Conservation (phyloP, 2,113 vertebrate species). For the Atlantisia rogersi region DNA sequence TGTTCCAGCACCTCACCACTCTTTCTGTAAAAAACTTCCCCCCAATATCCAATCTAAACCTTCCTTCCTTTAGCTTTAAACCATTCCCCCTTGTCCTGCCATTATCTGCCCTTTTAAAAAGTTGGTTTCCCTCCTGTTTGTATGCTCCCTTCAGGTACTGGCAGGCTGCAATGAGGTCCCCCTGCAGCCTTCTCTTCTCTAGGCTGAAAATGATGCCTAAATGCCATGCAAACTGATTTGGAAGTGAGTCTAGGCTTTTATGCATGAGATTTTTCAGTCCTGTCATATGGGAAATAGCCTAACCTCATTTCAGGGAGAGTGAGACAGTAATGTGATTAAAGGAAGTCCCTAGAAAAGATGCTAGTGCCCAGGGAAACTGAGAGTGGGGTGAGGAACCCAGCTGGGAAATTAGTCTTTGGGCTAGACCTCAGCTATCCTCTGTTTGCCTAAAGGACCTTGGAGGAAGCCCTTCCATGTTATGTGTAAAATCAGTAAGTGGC, state of each 20-base stretch:
- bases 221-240: neutral
- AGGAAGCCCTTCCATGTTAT: neutral
- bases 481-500: neutral
- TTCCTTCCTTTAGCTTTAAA: too few species aligned
- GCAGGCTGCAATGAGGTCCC: too few species aligned
- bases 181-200: too few species aligned
- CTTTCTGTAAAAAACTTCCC: too few species aligned
- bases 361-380: neutral
- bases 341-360: neutral
- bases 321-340: neutral
- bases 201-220: neutral
- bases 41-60: too few species aligned
- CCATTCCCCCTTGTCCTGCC: too few species aligned
- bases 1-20: too few species aligned
- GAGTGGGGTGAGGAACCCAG: neutral
- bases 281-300: neutral
- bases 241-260: neutral
- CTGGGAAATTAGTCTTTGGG: neutral
- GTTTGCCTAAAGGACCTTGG: neutral
- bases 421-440: neutral
- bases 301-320: neutral
- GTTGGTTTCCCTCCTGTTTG: too few species aligned
- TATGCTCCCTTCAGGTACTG: too few species aligned
- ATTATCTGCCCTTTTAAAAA: too few species aligned
- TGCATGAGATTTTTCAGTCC: neutral